These are phyloP conservation scores for Chaetura pelagica DNA, from an alignment of 2,113 vertebrate species.

Conservation along the genomic window DNA sequence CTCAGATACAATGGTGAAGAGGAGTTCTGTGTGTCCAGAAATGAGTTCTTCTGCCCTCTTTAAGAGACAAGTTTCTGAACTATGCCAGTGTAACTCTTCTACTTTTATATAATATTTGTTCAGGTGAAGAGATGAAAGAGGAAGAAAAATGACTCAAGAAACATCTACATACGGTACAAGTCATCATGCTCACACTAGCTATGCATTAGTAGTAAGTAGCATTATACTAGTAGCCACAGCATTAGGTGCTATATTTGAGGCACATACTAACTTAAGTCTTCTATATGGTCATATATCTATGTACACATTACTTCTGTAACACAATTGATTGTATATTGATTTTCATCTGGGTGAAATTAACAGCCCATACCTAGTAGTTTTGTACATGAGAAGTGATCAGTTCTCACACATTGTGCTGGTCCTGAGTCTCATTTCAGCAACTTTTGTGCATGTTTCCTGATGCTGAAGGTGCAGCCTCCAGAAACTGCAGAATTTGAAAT, in stretches of 20 bases:
- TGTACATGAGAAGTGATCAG: rapidly evolving
- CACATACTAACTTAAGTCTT: not conserved
- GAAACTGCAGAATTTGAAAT: not conserved
- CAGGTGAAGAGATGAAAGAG: not conserved
- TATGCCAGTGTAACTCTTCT: not conserved
- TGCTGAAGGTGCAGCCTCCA: not conserved
- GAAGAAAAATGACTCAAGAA: not conserved
- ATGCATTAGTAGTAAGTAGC: not conserved
- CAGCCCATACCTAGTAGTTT: not conserved
- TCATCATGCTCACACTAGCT: not conserved
- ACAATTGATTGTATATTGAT: not conserved
- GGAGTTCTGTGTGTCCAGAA: not conserved
- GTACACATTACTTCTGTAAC: not conserved
- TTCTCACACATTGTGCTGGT: not conserved
- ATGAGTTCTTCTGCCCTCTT: not conserved
- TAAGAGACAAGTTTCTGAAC: not conserved
- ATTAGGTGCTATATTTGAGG: not conserved
- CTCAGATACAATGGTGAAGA: not conserved
- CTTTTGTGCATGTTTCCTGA: not conserved
- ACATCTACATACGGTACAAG: not conserved
- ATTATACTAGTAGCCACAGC: not conserved
- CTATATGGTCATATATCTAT: not conserved
- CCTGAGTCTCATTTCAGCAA: not conserved
- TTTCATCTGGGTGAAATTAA: not conserved
- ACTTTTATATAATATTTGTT: not conserved